A percentile compares a stretch with the other conserved stretches of the same genome.
Evolutionary conservation across 2,888 invertebrate species (phyloP).

Genomic region (Conistra vaccinii): DNA sequence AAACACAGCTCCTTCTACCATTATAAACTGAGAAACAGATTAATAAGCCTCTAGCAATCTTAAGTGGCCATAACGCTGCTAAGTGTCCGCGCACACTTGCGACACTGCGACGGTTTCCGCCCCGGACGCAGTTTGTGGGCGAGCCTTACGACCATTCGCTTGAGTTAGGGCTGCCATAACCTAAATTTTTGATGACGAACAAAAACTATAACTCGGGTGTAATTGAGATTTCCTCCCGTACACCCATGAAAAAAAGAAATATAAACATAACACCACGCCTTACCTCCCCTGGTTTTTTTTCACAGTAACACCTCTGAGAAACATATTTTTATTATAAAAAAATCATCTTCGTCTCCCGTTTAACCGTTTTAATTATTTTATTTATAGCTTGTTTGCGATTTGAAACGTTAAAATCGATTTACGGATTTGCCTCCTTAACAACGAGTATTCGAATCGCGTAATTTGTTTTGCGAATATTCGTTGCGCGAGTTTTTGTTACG

Average conservation of each 20-base stretch:
- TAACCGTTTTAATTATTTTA: too few relatives aligned
- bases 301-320: too few relatives aligned
- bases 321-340: too few relatives aligned
- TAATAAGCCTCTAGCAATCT: slow-evolving; percentile 58
- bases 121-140: slow-evolving; percentile 55
- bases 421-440: too few relatives aligned
- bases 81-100: slow-evolving; percentile 49
- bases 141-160: slow-evolving; percentile 9
- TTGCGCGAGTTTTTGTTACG: not conserved
- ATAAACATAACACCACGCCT: too few relatives aligned
- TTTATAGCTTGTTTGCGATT: not conserved
- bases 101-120: slow-evolving; percentile 43
- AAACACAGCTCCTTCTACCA: slow-evolving; percentile 13
- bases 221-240: not conserved
- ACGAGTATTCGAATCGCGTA: not conserved
- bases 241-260: too few relatives aligned
- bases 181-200: too few relatives aligned
- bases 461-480: not conserved
- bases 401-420: too few relatives aligned
- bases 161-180: not conserved
- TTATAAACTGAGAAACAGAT: slow-evolving; percentile 57
- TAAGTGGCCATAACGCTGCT: slow-evolving; percentile 63
- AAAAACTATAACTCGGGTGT: too few relatives aligned
- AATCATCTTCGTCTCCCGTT: too few relatives aligned
- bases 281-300: too few relatives aligned